Conservation (phyloP, 2,888 invertebrate species). For the Lathronympha strigana region DNA sequence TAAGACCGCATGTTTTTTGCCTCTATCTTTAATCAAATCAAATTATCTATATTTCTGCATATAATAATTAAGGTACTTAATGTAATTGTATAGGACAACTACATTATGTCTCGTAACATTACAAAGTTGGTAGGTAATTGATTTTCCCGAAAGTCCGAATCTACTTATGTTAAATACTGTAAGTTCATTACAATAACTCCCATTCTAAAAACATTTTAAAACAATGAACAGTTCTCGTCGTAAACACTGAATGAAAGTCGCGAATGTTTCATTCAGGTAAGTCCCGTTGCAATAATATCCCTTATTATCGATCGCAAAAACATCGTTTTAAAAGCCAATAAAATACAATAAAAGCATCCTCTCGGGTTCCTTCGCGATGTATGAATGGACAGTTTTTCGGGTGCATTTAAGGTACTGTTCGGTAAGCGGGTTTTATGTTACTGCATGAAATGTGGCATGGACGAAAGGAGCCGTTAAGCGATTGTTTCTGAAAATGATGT, state of each 20-base stretch:
- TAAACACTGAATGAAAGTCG: not conserved
- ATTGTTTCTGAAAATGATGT: no score
- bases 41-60: no score
- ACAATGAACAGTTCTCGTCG: not conserved
- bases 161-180: not conserved
- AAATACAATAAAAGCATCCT: conserved; percentile 28
- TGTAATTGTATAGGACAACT: no score
- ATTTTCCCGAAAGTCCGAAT: not conserved
- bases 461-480: not conserved
- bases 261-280: conserved; percentile 27
- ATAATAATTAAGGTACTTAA: no score
- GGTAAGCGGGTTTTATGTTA: conserved; percentile 1
- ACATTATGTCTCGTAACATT: no score
- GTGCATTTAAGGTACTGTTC: conserved; percentile 38
- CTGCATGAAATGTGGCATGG: not conserved
- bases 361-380: conserved; percentile 21
- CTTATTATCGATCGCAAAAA: conserved; percentile 26
- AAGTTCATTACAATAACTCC: not conserved
- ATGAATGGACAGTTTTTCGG: conserved; percentile 48
- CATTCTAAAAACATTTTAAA: conserved; percentile 21
- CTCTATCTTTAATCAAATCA: no score
- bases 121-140: no score
- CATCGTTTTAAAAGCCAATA: conserved; percentile 29
- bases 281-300: conserved; percentile 29
- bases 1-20: no score